These are phyloP conservation scores for Platycnemis pennipes DNA, from an alignment of 2,888 invertebrate species.

Conservation along the genomic window DNA sequence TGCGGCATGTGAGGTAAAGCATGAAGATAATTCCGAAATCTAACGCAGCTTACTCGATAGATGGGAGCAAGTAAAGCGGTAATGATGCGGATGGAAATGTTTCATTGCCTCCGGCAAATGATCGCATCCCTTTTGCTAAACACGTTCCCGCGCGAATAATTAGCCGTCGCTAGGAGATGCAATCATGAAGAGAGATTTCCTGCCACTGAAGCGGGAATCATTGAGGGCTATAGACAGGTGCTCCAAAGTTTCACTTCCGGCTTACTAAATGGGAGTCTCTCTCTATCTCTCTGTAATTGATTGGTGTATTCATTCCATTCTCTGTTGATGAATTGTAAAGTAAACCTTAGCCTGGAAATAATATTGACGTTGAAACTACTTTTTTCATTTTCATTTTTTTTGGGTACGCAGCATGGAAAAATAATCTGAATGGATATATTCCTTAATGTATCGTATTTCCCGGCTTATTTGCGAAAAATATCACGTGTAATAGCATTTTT, in stretches of 20 bases:
- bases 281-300: not conserved
- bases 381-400: too few relatives aligned
- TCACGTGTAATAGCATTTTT: too few relatives aligned
- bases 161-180: not conserved
- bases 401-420: too few relatives aligned
- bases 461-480: too few relatives aligned
- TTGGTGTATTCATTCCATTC: not conserved
- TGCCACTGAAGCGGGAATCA: not conserved
- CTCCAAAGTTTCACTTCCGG: not conserved
- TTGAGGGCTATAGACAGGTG: not conserved
- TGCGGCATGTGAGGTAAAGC: too few relatives aligned
- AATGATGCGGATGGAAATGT: not conserved
- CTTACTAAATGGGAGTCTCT: not conserved
- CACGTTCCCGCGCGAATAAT: not conserved
- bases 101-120: not conserved
- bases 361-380: too few relatives aligned
- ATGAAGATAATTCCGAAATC: not conserved
- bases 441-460: too few relatives aligned
- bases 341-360: too few relatives aligned
- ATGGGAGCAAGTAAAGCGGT: not conserved
- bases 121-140: not conserved
- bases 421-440: too few relatives aligned
- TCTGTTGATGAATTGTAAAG: not conserved
- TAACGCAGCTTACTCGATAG: not conserved
- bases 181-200: conserved; percentile 10